Evolutionary conservation across 2,888 invertebrate species (phyloP).

Genomic region (Pycnomerus fuliginosus): DNA sequence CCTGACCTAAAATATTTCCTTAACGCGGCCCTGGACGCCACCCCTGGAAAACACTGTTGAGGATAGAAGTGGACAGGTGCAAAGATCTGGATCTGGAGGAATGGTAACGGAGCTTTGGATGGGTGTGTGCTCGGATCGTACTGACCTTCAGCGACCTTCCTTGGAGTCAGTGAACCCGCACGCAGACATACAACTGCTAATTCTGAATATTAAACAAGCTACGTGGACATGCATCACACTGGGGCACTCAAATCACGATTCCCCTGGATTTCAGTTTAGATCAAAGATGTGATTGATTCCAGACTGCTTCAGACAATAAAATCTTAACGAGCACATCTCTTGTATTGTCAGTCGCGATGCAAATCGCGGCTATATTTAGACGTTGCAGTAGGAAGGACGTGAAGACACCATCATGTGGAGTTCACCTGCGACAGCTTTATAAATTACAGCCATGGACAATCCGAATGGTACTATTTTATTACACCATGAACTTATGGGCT

Average conservation of each 20-base stretch:
- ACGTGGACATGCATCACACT: conserved; percentile 14
- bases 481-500: too few species aligned
- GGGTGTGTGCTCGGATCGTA: conserved; percentile 19
- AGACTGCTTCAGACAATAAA: conserved; percentile 7
- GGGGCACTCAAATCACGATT: too few species aligned
- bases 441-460: too few species aligned
- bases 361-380: conserved; percentile 30
- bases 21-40: too few species aligned
- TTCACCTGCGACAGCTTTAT: conserved; percentile 15
- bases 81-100: conserved; percentile 13
- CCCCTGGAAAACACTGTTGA: too few species aligned
- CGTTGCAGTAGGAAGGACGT: conserved; percentile 28
- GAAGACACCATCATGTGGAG: conserved; percentile 13
- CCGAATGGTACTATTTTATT: too few species aligned
- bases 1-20: too few species aligned
- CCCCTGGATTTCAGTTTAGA: too few species aligned
- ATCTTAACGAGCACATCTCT: conserved; percentile 21
- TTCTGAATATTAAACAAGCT: conserved; percentile 31
- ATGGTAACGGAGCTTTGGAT: conserved; percentile 20
- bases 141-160: conserved; percentile 39
- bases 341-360: conserved; percentile 27
- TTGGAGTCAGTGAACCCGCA: conserved; percentile 34
- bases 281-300: too few species aligned
- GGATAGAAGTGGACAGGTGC: conserved; percentile 12
- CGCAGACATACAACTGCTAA: conserved; percentile 30